Conservation (phyloP, 2,888 invertebrate species). For the Xestia c-nigrum region DNA sequence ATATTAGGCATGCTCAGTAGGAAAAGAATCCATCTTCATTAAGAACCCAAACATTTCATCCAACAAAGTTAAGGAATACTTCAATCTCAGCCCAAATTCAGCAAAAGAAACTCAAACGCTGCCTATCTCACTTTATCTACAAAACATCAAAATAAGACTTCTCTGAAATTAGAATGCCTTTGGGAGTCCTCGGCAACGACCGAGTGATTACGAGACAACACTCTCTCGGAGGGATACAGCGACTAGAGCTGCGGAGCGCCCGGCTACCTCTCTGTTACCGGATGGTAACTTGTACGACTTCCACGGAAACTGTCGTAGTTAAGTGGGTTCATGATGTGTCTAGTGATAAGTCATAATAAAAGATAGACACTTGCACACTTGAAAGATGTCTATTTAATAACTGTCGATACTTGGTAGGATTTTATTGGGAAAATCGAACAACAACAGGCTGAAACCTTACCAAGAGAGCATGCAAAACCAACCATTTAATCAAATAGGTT, state of each 20-base stretch:
- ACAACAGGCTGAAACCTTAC: background rate
- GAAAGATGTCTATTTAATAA: background rate
- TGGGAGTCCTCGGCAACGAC: constrained; percentile 14
- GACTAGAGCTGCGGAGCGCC: constrained; percentile 1
- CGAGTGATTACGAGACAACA: constrained; percentile 42
- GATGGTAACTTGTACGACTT: constrained; percentile 36
- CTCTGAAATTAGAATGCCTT: constrained; percentile 40
- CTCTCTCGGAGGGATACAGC: constrained; percentile 40
- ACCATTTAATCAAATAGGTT: background rate
- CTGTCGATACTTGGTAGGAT: background rate
- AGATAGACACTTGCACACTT: background rate
- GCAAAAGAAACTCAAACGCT: background rate
- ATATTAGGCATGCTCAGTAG: too few species aligned
- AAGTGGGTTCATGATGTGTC: constrained; percentile 9
- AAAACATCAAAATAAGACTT: constrained; percentile 42
- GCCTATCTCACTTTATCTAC: constrained; percentile 19
- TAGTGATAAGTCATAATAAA: constrained; percentile 14
- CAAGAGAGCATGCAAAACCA: background rate
- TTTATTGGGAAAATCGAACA: background rate
- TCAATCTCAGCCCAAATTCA: background rate
- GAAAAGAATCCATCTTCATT: background rate
- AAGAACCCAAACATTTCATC: background rate
- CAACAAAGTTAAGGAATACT: background rate
- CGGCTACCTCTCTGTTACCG: constrained; percentile 34
- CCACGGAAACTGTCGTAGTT: constrained; percentile 28